These are phyloP conservation scores for Metaphire vulgaris DNA, from an alignment of 1,140 invertebrate genomes.

Conservation along the genomic window DNA sequence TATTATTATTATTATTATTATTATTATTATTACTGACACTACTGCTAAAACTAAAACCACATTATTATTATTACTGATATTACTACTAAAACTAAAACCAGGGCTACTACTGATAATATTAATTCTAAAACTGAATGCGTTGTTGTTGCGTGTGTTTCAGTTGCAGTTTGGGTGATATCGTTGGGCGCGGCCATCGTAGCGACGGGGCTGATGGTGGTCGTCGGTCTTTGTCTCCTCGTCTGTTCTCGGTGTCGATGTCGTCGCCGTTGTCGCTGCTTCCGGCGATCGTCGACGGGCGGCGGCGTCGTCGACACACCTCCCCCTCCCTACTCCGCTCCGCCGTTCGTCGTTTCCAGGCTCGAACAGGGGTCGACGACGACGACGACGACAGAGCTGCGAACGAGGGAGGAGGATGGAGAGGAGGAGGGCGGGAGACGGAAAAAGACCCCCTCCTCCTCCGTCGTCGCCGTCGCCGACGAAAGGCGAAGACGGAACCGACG, in stretches of 20 bases:
- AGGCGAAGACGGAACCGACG: neutral
- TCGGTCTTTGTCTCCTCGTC: neutral
- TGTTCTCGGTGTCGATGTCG: neutral
- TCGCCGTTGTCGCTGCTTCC: neutral
- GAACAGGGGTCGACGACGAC: neutral
- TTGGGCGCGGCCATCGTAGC: neutral
- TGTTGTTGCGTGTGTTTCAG: no score
- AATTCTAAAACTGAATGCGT: no score
- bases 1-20: constrained; percentile 1
- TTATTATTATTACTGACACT: neutral
- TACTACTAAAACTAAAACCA: no score
- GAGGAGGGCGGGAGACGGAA: neutral
- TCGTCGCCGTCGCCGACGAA: neutral
- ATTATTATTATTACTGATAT: no score
- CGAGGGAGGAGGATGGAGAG: neutral
- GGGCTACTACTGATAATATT: no score
- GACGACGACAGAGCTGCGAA: neutral
- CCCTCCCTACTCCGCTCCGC: neutral
- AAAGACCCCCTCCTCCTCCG: neutral
- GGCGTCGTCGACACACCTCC: no score
- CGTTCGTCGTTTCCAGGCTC: neutral
- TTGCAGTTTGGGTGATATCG: neutral
- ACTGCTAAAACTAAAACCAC: no score
- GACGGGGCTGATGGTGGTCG: neutral
- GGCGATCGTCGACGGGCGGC: neutral